Evolutionary conservation across 2,888 invertebrate species (phyloP).

Genomic region (Tribolium freemani): DNA sequence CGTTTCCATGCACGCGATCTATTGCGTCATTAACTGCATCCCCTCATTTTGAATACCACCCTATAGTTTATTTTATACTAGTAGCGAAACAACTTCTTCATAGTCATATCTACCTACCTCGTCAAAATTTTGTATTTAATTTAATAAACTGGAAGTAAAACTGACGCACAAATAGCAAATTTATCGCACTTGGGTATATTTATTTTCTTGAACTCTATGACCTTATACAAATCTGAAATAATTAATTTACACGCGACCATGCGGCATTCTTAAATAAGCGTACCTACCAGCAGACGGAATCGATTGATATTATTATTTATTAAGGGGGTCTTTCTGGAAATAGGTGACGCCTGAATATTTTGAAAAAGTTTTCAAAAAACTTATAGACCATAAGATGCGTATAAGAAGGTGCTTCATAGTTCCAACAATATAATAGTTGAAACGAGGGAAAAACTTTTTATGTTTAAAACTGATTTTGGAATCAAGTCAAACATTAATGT

Average conservation of each 20-base stretch:
- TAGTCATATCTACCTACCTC: too few species aligned
- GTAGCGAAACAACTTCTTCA: neutral
- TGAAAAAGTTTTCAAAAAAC: too few species aligned
- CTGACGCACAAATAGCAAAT: constrained; percentile 6
- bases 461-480: too few species aligned
- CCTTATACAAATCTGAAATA: constrained; percentile 37
- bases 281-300: neutral
- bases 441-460: too few species aligned
- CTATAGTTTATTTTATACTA: neutral
- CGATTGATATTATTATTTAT: constrained; percentile 43
- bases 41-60: constrained; percentile 29
- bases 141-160: constrained; percentile 1
- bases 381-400: too few species aligned
- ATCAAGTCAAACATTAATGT: too few species aligned
- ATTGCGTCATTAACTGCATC: constrained; percentile 63
- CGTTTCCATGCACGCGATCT: constrained; percentile 62
- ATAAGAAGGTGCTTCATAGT: too few species aligned
- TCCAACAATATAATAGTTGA: too few species aligned
- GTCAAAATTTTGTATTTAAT: too few species aligned
- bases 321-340: too few species aligned
- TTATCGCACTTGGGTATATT: constrained; percentile 11
- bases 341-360: too few species aligned
- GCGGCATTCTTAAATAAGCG: constrained; percentile 38
- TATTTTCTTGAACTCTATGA: constrained; percentile 27
- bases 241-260: constrained; percentile 48